Evolutionary conservation across 2,888 invertebrate species (phyloP).

Genomic region (Diogma glabrata): DNA sequence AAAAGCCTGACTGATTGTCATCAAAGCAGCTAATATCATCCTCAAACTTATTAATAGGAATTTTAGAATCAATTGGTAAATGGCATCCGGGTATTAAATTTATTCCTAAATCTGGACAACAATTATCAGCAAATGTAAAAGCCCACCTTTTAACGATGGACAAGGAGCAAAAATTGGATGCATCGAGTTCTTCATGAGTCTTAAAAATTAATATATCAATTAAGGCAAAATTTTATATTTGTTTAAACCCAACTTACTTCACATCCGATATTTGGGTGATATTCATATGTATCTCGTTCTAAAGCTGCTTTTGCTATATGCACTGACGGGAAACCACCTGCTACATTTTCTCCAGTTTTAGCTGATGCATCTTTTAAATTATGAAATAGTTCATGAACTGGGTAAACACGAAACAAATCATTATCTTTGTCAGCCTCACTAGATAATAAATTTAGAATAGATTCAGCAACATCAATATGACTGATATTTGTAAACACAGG

Average conservation of each 20-base stretch:
- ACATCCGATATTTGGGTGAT: neutral
- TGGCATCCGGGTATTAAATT: neutral
- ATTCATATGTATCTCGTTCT: constrained; percentile 5
- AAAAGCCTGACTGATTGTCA: no score
- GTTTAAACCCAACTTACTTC: neutral
- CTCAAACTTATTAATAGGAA: constrained; percentile 3
- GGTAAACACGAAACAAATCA: neutral
- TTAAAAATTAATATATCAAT: no score
- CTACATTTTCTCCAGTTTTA: neutral
- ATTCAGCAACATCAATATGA: constrained; percentile 18
- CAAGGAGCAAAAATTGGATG: neutral
- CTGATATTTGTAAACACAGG: constrained; percentile 29
- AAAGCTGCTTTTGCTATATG: neutral
- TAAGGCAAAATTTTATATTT: no score
- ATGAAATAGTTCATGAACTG: neutral
- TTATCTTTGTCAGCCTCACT: neutral
- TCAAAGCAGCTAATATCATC: no score
- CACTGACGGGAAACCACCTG: neutral
- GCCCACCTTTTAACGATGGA: constrained; percentile 2
- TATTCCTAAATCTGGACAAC: constrained; percentile 2
- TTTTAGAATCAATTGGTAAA: constrained; percentile 1
- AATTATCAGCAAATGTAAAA: neutral
- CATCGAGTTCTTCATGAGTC: constrained; percentile 5
- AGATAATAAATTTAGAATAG: constrained; percentile 13
- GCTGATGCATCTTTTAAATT: neutral